Evolutionary conservation across 2,888 invertebrate species (phyloP).

Genomic region (Endotricha flammealis): DNA sequence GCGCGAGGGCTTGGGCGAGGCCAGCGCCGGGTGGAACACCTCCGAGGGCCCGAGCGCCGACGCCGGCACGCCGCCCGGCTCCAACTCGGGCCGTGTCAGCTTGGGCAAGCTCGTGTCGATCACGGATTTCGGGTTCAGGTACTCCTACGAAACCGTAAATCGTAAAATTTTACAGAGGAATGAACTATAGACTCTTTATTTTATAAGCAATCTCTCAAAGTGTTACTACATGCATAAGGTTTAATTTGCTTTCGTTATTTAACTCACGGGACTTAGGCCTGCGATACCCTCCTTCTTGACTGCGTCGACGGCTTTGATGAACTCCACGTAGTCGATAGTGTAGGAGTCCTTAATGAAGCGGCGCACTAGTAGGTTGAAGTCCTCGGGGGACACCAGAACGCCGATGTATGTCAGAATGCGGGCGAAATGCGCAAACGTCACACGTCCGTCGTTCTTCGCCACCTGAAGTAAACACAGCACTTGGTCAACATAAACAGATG

Average conservation of each 20-base stretch:
- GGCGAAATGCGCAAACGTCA: slow-evolving; percentile 87
- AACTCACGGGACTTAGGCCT: slow-evolving; percentile 74
- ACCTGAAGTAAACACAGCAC: slow-evolving; percentile 77
- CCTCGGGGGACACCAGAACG: slow-evolving; percentile 82
- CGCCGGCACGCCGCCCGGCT: slow-evolving; percentile 63
- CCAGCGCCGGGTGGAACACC: slow-evolving; percentile 81
- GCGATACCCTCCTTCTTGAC: slow-evolving; percentile 77
- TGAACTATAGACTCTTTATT: too few species aligned
- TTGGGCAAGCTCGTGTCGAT: slow-evolving; percentile 84
- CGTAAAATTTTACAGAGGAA: too few species aligned
- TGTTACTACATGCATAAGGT: too few species aligned
- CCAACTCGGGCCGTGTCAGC: slow-evolving; percentile 82
- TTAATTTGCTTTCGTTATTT: too few species aligned
- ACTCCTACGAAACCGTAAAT: slow-evolving; percentile 42
- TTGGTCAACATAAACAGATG: background rate
- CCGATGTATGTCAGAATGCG: slow-evolving; percentile 85
- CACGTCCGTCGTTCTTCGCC: slow-evolving; percentile 84
- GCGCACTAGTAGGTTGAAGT: slow-evolving; percentile 85
- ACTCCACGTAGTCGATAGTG: slow-evolving; percentile 87
- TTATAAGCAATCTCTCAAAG: too few species aligned
- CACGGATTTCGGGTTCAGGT: slow-evolving; percentile 78
- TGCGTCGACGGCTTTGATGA: slow-evolving; percentile 82
- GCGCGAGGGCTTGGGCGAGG: slow-evolving; percentile 62
- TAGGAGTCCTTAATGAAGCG: slow-evolving; percentile 87
- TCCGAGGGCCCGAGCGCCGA: slow-evolving; percentile 61